Evolutionary conservation across 1,140 invertebrate species (phyloP).

Genomic region (Drosophila serrata): DNA sequence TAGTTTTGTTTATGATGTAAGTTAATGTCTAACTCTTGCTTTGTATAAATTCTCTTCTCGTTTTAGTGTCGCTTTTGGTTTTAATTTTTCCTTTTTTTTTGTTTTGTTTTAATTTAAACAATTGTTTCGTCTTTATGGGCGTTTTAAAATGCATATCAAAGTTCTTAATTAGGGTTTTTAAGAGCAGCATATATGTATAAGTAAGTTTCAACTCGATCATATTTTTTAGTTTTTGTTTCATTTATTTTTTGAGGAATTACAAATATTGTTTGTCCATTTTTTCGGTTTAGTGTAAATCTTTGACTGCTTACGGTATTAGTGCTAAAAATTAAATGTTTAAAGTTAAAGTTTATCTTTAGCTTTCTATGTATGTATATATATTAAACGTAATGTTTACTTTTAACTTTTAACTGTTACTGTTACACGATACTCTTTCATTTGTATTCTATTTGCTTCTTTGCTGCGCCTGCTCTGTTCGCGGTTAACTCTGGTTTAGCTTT

Average conservation of each 20-base stretch:
- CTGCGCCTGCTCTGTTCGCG: conserved; percentile 29
- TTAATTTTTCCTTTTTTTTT: conserved; percentile 13
- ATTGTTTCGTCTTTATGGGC: conserved; percentile 60
- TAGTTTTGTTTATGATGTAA: conserved; percentile 58
- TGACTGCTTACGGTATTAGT: conserved; percentile 57
- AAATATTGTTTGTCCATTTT: conserved; percentile 49
- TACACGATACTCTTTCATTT: conserved; percentile 21
- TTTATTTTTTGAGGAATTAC: conserved; percentile 49
- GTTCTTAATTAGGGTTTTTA: conserved; percentile 59
- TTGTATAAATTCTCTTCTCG: conserved; percentile 79
- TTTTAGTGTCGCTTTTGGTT: conserved; percentile 52
- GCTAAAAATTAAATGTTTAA: conserved; percentile 49
- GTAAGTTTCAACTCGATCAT: conserved; percentile 46
- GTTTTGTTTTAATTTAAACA: conserved; percentile 41
- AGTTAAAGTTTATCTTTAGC: conserved; percentile 46
- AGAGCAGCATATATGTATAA: conserved; percentile 50
- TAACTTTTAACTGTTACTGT: conserved; percentile 30
- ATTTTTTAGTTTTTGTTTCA: conserved; percentile 17
- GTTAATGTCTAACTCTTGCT: conserved; percentile 74
- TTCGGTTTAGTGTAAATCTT: conserved; percentile 45
- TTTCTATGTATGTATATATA: conserved; percentile 41
- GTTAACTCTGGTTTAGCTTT: conserved; percentile 44
- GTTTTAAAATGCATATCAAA: conserved; percentile 82
- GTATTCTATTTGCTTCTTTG: conserved; percentile 41
- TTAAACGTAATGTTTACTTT: conserved; percentile 51